These are phyloP conservation scores for Cataglyphis livida DNA, from an alignment of 2,888 invertebrate species.

Conservation along the genomic window DNA sequence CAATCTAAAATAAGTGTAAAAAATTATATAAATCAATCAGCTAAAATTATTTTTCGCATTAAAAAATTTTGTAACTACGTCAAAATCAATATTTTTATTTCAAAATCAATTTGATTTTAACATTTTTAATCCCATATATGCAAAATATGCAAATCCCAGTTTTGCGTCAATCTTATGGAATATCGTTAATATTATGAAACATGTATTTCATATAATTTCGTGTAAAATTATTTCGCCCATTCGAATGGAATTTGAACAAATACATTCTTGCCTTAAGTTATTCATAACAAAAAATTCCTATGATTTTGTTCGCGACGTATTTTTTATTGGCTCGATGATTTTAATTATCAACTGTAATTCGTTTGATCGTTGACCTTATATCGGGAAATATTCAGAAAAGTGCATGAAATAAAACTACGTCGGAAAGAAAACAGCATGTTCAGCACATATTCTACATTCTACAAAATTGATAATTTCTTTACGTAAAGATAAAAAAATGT, in stretches of 20 bases:
- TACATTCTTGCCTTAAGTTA: background rate
- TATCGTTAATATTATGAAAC: background rate
- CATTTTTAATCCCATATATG: background rate
- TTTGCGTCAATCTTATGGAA: background rate
- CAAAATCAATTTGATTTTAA: background rate
- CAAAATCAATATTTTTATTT: background rate
- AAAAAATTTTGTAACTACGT: background rate
- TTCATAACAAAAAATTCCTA: slow-evolving; percentile 3
- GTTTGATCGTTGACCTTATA: slow-evolving; percentile 32
- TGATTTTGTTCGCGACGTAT: slow-evolving; percentile 8
- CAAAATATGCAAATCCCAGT: background rate
- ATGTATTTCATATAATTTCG: background rate
- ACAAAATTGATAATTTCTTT: slow-evolving; percentile 12
- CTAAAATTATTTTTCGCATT: background rate
- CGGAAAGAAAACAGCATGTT: slow-evolving; percentile 5
- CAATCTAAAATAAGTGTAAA: background rate
- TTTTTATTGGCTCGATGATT: slow-evolving; percentile 31
- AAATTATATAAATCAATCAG: background rate
- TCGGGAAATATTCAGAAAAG: slow-evolving; percentile 10
- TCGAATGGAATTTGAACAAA: background rate
- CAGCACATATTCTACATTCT: slow-evolving; percentile 2
- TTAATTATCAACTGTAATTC: slow-evolving; percentile 61
- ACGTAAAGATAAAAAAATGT: background rate
- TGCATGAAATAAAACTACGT: background rate
- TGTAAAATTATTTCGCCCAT: background rate